These are phyloP conservation scores for Apotomis betuletana DNA, from an alignment of 2,888 invertebrate genomes.

Conservation along the genomic window DNA sequence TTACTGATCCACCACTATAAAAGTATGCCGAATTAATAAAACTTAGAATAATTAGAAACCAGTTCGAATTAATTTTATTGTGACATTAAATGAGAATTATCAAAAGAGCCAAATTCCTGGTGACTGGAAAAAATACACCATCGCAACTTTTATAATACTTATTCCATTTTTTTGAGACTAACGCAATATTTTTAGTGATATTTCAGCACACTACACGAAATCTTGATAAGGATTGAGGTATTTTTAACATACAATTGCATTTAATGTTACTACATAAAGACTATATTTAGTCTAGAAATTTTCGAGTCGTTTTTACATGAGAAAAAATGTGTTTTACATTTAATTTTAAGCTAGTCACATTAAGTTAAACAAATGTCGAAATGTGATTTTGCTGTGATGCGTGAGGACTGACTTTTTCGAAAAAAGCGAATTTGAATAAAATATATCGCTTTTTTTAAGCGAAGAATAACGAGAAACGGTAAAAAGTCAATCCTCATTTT, in stretches of 20 bases:
- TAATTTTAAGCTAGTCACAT: constrained; percentile 62
- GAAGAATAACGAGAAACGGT: constrained; percentile 23
- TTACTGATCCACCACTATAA: background rate
- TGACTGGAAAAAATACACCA: background rate
- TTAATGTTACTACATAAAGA: constrained; percentile 30
- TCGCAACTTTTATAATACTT: background rate
- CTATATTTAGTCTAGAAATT: constrained; percentile 39
- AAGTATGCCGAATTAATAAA: background rate
- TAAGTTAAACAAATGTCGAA: constrained; percentile 74
- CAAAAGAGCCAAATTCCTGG: background rate
- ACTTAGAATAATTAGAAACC: background rate
- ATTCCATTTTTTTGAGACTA: background rate
- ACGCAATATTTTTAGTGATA: background rate
- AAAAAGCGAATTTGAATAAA: constrained; percentile 38
- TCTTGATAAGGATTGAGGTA: constrained; percentile 28
- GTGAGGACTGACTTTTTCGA: constrained; percentile 64
- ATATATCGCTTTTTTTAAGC: constrained; percentile 23
- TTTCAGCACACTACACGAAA: background rate
- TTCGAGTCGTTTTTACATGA: constrained; percentile 33
- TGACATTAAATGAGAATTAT: background rate
- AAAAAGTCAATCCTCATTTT: constrained; percentile 48
- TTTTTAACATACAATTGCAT: constrained; percentile 40
- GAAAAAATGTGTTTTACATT: constrained; percentile 42
- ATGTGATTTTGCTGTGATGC: constrained; percentile 66
- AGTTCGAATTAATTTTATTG: background rate